Conservation (phyloP, 2,113 vertebrate species). For the Climacteris rufus region DNA sequence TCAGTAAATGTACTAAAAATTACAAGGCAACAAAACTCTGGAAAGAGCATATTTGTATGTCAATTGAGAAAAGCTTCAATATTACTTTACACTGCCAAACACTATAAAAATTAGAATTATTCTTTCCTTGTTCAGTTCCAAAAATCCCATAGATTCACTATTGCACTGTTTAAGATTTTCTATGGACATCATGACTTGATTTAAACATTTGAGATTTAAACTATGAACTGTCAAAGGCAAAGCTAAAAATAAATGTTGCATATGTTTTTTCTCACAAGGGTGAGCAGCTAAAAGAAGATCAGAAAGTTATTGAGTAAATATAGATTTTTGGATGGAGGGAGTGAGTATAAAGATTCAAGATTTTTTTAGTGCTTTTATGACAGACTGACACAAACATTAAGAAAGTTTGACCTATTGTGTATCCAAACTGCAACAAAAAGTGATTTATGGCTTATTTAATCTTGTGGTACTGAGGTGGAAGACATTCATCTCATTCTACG, state of each 20-base stretch:
- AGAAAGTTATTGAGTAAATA: slow-evolving; percentile 48
- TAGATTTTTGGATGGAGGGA: slow-evolving; percentile 26
- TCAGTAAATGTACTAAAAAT: neutral
- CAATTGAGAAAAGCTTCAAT: neutral
- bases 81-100: neutral
- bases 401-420: slow-evolving; percentile 21
- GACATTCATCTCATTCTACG: slow-evolving; percentile 13
- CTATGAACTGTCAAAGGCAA: neutral
- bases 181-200: neutral
- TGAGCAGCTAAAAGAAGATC: slow-evolving; percentile 3
- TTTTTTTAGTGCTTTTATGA: slow-evolving; percentile 32
- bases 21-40: neutral
- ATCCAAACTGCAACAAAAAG: neutral
- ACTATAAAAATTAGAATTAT: neutral
- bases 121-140: neutral
- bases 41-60: neutral
- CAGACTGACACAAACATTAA: slow-evolving; percentile 46
- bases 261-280: neutral
- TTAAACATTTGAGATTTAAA: slow-evolving; percentile 11
- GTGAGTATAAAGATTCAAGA: neutral
- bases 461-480: slow-evolving; percentile 27
- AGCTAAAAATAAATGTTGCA: neutral
- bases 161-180: neutral
- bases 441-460: slow-evolving; percentile 39
- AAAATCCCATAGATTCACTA: neutral